Base-by-base conservation (phyloP, 2,888 invertebrate species). In the Odontocolon sp. region DNA sequence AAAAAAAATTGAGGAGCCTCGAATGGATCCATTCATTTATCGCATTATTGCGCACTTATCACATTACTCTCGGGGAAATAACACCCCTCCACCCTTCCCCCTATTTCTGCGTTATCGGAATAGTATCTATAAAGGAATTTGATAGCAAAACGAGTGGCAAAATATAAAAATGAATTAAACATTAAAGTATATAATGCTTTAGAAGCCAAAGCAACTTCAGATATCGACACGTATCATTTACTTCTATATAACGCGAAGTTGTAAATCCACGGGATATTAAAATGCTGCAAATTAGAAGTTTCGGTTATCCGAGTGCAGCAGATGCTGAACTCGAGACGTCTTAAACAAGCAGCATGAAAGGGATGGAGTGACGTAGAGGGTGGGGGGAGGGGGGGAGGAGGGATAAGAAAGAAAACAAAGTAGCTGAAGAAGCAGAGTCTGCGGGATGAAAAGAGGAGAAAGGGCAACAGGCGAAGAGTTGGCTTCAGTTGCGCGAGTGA, bases 11-110 rank as follows among this genome's bases (percentile, higher is more conserved):
- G n/a, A n/a, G n/a, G n/a, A n/a, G n/a, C n/a, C n/a, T n/a, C n/a
- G n/a, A n/a, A n/a, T 54, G 36, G 26, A 26, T 50, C 36, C 47
- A 36, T 38, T 36, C 28, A 31, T 23, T 63, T 33, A 47, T 63
- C 47, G 45, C 26, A 31, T 61, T 61, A 61, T 21, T 31, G 47
- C 63, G 33, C 45, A 47, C 21, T 63, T 23, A 33, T 21, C 47
- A n/a, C 47, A 33, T 63, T 63, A 63, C 47, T 5, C 28, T 3
- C 26, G 8, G 21, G 21, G 28, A 4, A n/a, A 26, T 52, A 28
- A 8, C 14, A 21, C 14, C 3, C 28, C 14, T n/a, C n/a, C n/a
- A n/a, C n/a, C n/a, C n/a, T n/a, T n/a, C n/a, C n/a, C n/a, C n/a
- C n/a, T n/a, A n/a, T n/a, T n/a, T n/a, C n/a, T n/a, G n/a, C n/a